Evolutionary conservation across 2,113 vertebrate genomes (phyloP), one percentile per base, ranked within the genome.

Genomic region (Gallinago media): DNA sequence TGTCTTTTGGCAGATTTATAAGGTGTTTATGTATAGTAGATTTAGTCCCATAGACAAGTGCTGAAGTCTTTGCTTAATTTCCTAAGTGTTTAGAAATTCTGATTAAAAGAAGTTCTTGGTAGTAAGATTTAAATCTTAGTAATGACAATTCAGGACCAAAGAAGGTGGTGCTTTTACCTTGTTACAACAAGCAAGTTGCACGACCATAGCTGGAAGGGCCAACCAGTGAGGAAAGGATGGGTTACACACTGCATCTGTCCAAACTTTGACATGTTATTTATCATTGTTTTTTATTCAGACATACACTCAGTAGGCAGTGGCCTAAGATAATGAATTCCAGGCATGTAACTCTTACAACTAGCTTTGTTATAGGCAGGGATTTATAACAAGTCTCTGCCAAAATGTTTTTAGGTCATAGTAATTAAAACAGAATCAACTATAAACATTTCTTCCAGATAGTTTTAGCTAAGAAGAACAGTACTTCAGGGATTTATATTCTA

Each of bases 11-110:
- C 78, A 95, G 85, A 97, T 96, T 95, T 97, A 50, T 89, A 92
- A 96, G 85, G 72, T 95, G 71, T 59, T 59, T 91, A 34, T 66
- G 9, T 66, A 54, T 59, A 96, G 79, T 72, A 92, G 71, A 90
- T 96, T 88, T 97, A 92, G 98, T 98, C 95, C 78, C 80, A 62
- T 85, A 95, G 89, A 96, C 82, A 94, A 88, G 95, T 84, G 83
- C 81, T 92, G 62, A 96, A 96, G 66, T 55, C 62, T 79, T 95
- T 97, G 73, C 84, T 97, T 98, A 97, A 98, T 98, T 97, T 84
- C 29, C 11, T 71, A 83, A 96, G 66, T 92, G 77, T 84, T 79
- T 89, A 81, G 85, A 96, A 97, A 88, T 84, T 94, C 92, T 95
- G 84, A 94, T 96, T 97, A 88, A 93, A 96, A 96, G 15, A 96